Evolutionary conservation across 2,888 invertebrate species (phyloP), one percentile per base, ranked within the genome.

Genomic region (Sphecodes monilicornis): DNA sequence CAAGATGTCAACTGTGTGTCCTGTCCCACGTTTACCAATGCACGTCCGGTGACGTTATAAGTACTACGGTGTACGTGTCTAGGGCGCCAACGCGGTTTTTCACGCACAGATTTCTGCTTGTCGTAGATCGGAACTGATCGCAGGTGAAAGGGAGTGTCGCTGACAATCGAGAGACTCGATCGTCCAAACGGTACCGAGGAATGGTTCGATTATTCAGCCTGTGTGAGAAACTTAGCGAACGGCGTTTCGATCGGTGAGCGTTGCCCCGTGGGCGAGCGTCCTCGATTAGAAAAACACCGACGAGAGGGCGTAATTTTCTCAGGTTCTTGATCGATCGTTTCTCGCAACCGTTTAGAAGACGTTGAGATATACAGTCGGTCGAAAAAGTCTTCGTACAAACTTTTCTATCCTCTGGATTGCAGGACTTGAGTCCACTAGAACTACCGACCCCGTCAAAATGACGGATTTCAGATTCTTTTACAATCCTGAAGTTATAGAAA

Each of bases 121-220:
- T 1, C 46, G 4, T 41, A 26, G 26, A 16, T 11, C 71, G 39
- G 26, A 70, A 64, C 41, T 64, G 85, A 79, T 79, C 54, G n/a
- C 85, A 66, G 77, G 85, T 85, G 85, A 85, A 85, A 85, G 85
- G 80, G 41, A 71, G 46, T 76, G 72, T 68, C 69, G 70, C 78
- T 46, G 76, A 82, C 69, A 26, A 80, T 84, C 85, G 85, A 84
- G 39, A 74, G 72, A 72, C 70, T 29, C 64, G 76, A 76, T 76
- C 36, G 66, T 36, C 22, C 29, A 18, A 5, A 29, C 29, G 72
- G 60, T 76, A 46, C n/a, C n/a, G 76, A 60, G 43, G 71, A 73
- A 39, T 39, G 36, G 29, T 60, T 54, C 60, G 60, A 60, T 29
- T 29, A 60, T 60, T 66, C 69, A 36, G 43, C 32, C 32, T 43